Conservation (phyloP, 2,888 invertebrate species). For the Pelosia muscerda region DNA sequence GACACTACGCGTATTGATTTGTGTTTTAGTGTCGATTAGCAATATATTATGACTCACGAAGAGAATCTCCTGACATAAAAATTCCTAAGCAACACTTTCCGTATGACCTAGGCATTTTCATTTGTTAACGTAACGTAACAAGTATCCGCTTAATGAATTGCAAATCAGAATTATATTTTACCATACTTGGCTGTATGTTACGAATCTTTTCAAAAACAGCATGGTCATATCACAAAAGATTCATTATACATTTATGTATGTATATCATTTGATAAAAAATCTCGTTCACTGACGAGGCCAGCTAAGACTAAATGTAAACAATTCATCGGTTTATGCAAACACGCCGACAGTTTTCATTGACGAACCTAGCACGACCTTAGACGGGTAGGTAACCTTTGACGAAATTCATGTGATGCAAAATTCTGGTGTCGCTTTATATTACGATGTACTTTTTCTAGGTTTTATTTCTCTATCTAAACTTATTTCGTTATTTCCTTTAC, state of each 20-base stretch:
- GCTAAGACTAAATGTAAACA: constrained; percentile 42
- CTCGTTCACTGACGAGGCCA: constrained; percentile 34
- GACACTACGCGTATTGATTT: no score
- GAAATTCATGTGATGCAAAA: neutral
- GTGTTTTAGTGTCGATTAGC: no score
- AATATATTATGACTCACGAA: no score
- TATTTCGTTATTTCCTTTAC: no score
- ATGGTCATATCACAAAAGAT: constrained; percentile 16
- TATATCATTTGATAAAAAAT: constrained; percentile 29
- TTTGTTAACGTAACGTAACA: no score
- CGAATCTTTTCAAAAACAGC: neutral
- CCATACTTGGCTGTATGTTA: neutral
- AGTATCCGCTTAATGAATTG: neutral
- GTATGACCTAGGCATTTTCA: no score
- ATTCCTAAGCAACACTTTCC: no score
- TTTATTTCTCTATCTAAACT: neutral
- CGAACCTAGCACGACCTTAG: constrained; percentile 41
- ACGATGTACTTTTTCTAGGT: neutral
- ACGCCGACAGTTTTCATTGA: constrained; percentile 55
- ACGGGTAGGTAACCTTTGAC: constrained; percentile 15
- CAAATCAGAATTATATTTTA: neutral
- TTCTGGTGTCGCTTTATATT: neutral
- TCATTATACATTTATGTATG: neutral
- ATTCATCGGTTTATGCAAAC: constrained; percentile 48
- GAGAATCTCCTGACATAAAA: no score